A percentile compares a stretch with the other conserved stretches of the same genome.
Evolutionary conservation across 2,888 invertebrate species (phyloP).

Genomic region (Ennomos fuscantarius): DNA sequence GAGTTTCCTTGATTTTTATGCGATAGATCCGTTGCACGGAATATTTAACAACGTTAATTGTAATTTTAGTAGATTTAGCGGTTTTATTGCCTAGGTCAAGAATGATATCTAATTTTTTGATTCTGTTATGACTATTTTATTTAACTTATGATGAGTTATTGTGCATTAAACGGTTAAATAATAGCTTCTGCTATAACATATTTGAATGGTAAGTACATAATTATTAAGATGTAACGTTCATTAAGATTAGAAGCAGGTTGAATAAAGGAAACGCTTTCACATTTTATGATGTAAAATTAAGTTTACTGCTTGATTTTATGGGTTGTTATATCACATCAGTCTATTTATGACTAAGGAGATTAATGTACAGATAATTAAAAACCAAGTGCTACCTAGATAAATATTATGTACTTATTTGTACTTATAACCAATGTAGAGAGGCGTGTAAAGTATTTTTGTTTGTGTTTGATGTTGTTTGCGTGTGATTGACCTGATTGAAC

Average conservation of each 20-base stretch:
- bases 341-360: too few species aligned
- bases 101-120: constrained; percentile 5
- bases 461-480: too few species aligned
- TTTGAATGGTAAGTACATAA: background rate
- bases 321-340: too few species aligned
- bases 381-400: too few species aligned
- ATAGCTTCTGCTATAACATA: constrained; percentile 1
- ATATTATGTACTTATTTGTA: too few species aligned
- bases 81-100: constrained; percentile 21
- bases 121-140: constrained; percentile 5
- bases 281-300: too few species aligned
- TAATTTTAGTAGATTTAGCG: constrained; percentile 10
- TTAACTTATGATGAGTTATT: constrained; percentile 5
- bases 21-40: constrained; percentile 31
- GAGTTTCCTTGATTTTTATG: constrained; percentile 39
- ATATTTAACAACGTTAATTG: constrained; percentile 6
- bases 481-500: too few species aligned
- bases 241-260: background rate
- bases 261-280: too few species aligned
- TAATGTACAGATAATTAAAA: too few species aligned
- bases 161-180: constrained; percentile 5
- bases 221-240: background rate
- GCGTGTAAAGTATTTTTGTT: too few species aligned
- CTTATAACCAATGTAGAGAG: too few species aligned
- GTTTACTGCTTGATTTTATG: too few species aligned